Conservation (phyloP, 2,888 invertebrate species). For the Melanargia galathea region DNA sequence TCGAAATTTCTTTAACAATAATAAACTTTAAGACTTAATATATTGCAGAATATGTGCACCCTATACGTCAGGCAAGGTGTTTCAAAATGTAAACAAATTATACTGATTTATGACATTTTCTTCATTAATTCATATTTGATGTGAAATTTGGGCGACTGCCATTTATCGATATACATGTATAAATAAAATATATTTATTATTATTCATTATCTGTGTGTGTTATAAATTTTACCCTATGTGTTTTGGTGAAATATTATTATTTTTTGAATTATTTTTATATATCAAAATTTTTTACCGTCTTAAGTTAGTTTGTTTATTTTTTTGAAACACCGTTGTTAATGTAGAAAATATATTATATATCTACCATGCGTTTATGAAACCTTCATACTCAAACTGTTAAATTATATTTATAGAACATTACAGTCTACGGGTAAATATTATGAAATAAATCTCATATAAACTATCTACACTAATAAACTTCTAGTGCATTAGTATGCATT, state of each 20-base stretch:
- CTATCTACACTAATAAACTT: not conserved
- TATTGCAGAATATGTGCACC: conserved; percentile 3
- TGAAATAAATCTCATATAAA: not conserved
- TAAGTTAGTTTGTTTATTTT: not conserved
- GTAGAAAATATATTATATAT: conserved; percentile 5
- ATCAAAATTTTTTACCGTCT: not conserved
- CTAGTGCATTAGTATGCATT: conserved; percentile 18
- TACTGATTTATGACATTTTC: not conserved
- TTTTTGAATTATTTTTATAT: not conserved
- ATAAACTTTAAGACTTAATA: not conserved
- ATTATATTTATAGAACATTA: conserved; percentile 6
- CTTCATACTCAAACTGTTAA: conserved; percentile 1
- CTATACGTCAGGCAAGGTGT: not conserved
- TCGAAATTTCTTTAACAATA: conserved; percentile 13
- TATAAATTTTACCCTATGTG: not conserved
- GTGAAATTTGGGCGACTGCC: not conserved
- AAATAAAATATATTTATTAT: not conserved
- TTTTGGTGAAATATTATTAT: not conserved
- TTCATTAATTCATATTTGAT: not conserved
- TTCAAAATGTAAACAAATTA: conserved; percentile 16
- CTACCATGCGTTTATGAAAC: not conserved
- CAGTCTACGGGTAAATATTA: not conserved
- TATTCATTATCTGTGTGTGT: not conserved
- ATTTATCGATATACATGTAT: not conserved
- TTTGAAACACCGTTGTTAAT: not conserved